Evolutionary conservation across 2,888 invertebrate genomes (phyloP), one percentile per base, ranked within the genome.

Genomic region (Ethmia dodecea): DNA sequence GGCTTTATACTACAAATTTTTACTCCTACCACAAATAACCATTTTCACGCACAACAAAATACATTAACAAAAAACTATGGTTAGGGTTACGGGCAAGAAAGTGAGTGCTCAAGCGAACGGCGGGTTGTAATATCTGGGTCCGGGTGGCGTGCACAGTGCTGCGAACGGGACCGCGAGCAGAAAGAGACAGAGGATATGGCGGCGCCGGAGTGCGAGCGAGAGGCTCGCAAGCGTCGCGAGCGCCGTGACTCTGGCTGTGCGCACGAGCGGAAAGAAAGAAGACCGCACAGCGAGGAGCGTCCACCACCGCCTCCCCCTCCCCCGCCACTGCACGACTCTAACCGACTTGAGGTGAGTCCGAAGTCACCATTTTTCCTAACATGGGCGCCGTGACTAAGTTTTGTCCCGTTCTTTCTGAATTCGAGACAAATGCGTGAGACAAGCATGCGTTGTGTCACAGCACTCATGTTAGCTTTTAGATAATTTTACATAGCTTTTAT

Each of bases 221-320:
- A 88, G 72, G 88, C 88, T 49, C 86, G 89, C 55, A 89, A 89
- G 71, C 81, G 89, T 30, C 89, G 89, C 60, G 89, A 90, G 73
- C 86, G 88, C 35, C 79, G 88, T n/a, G 88, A 89, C 59, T 87
- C 89, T 37, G 88, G 89, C 39, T 71, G 76, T 54, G 73, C 81
- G 24, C 86, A 81, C 55, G 86, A 86, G 67, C 64, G 86, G 37
- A 86, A 84, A 44, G 86, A 86, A 47, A 59, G 86, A 29, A 61
- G 86, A 36, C 80, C 86, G 25, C 83, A 78, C 47, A 84, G 86
- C 51, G 86, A 86, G 53, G 86, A 86, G 59, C 64, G 84, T n/a
- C 59, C 64, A 5, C 77, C 76, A 5, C 79, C 81, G 12, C 75
- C 83, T 20, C 79, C 79, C 30, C 81, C 83, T 12, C 70, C 84